Percentiles rank a stretch among this genome's conserved stretches.
Conservation (phyloP, 2,888 invertebrate genomes). For the Agonopterix subpropinquella region DNA sequence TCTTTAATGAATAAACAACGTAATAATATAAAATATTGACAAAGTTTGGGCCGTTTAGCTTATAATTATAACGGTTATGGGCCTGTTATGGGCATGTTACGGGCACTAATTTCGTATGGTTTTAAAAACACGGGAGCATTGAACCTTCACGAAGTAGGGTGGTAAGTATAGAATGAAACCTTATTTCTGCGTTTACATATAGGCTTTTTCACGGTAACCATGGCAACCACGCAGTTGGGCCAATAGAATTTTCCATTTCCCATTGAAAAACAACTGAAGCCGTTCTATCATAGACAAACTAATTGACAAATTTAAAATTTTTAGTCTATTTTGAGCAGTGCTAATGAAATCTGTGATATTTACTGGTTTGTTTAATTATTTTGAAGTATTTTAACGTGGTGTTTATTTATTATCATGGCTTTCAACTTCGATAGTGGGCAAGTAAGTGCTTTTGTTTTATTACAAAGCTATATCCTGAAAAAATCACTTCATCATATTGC, state of each 20-base stretch:
- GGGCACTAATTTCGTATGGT: too few species aligned
- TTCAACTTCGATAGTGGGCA: constrained; percentile 66
- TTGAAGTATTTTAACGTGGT: constrained; percentile 19
- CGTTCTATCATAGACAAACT: constrained; percentile 19
- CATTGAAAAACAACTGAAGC: constrained; percentile 18
- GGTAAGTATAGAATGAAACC: too few species aligned
- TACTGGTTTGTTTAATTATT: constrained; percentile 23
- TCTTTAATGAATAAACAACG: too few species aligned
- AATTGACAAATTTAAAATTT: constrained; percentile 24
- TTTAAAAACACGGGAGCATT: too few species aligned
- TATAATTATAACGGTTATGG: too few species aligned
- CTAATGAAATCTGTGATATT: constrained; percentile 33
- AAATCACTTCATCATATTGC: too few species aligned
- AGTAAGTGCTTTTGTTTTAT: constrained; percentile 31
- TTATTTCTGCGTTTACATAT: neutral
- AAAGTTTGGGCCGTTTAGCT: too few species aligned
- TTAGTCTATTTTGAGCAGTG: constrained; percentile 24
- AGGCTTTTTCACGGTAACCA: constrained; percentile 24
- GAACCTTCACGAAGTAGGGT: too few species aligned
- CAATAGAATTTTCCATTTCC: constrained; percentile 55
- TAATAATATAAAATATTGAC: too few species aligned
- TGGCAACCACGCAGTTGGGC: constrained; percentile 56
- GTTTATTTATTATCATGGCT: constrained; percentile 37
- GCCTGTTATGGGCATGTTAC: too few species aligned
- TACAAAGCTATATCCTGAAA: too few species aligned